Base-by-base conservation (phyloP, 2,113 vertebrate species). In the Anseranas semipalmata region DNA sequence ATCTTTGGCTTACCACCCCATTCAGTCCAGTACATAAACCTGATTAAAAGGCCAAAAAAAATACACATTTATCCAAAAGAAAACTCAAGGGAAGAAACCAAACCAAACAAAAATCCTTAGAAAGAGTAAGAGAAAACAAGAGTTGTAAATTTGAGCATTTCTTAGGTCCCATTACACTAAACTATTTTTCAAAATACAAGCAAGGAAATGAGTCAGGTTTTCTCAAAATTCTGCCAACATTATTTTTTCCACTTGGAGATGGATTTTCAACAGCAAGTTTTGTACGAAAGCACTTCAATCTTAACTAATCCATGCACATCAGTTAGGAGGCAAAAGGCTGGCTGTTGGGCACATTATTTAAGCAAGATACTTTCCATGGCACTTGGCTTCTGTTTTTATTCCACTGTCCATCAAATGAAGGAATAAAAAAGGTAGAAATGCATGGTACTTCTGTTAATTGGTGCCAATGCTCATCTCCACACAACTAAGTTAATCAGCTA, bases 21-120 rank as follows among this genome's bases (percentile, higher is more conserved):
- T 86, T 99, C 99, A 2, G 99, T 99, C 99, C 99, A 99, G 97
- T 99, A 99, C 99, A 99, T 99, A 97, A 99, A 99, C 50, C 99
- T 98, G 86, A 87, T 87, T 28, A 33, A 96, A 93, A 90, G 15
- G 87, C 73, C 5, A 89, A 37, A 58, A 68, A 66, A 12, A 50
- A 52, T 30, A 79, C 27, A 67, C 37, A 71, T 81, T 94, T 22
- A 18, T 46, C 20, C 50, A 39, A 85, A 58, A 77, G 28, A 74
- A 48, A 86, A 80, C 10, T 80, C 43, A 39, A 80, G 68, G 28
- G 20, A 12, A 86, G 59, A 72, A 76, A 4, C 15, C 72, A 76
- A 62, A 22, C 13, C n/a, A 80, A 90, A 17, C 37, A 78, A 83
- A 92, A 87, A 43, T 15, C 46, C 14, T 58, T 37, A 58, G 80